These are phyloP conservation scores for Calonectris borealis DNA, from an alignment of 2,113 vertebrate species.

Conservation along the genomic window DNA sequence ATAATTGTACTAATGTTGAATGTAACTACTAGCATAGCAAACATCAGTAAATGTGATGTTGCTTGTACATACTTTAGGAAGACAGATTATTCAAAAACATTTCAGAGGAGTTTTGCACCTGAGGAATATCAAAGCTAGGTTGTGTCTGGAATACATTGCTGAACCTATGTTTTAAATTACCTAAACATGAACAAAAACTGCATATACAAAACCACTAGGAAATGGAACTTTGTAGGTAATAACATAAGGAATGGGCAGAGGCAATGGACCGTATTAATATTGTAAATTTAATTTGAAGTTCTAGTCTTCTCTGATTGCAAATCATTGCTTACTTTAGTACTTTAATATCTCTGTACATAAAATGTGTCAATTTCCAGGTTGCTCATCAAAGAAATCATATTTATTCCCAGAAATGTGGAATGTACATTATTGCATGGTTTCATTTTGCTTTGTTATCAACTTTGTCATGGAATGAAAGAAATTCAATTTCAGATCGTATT, in stretches of 20 bases:
- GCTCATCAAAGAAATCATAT: constrained; percentile 8
- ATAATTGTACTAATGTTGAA: not conserved
- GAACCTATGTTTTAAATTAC: not conserved
- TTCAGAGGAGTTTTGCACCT: not conserved
- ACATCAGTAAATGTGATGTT: too few relatives aligned
- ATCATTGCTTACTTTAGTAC: not conserved
- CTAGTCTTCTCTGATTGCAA: not conserved
- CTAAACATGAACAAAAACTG: not conserved
- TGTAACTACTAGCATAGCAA: not conserved
- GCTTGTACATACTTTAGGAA: not conserved
- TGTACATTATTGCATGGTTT: constrained; percentile 20
- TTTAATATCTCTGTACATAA: not conserved
- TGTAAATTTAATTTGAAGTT: not conserved
- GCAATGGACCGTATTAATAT: not conserved
- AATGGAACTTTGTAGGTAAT: not conserved
- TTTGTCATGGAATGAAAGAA: constrained; percentile 41
- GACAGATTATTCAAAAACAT: not conserved
- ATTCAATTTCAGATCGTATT: constrained; percentile 59
- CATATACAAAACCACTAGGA: not conserved
- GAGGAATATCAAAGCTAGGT: not conserved
- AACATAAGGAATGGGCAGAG: not conserved
- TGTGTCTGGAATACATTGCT: not conserved
- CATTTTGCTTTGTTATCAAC: constrained; percentile 54
- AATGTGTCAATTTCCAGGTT: not conserved
- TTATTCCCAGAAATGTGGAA: constrained; percentile 6